These are phyloP conservation scores for Apoda limacodes DNA, from an alignment of 2,888 invertebrate species.

Conservation along the genomic window DNA sequence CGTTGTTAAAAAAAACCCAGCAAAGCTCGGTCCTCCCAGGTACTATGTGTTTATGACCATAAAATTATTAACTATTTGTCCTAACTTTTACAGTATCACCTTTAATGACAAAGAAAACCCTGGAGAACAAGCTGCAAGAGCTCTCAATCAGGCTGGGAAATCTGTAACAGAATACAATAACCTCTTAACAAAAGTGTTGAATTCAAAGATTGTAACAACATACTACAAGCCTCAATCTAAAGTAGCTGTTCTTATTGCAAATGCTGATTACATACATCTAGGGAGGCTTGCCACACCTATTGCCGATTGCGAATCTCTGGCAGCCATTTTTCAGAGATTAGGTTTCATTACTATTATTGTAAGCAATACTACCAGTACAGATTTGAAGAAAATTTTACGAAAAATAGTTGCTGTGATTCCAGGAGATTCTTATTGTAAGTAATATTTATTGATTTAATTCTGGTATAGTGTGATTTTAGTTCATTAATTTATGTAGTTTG, in stretches of 20 bases:
- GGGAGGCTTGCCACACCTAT: slow-evolving; percentile 51
- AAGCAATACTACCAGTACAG: slow-evolving; percentile 35
- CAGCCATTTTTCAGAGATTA: slow-evolving; percentile 35
- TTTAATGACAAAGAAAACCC: slow-evolving; percentile 34
- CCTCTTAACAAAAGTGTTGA: slow-evolving; percentile 26
- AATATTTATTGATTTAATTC: too few species aligned
- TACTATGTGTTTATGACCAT: too few species aligned
- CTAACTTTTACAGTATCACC: slow-evolving; percentile 30
- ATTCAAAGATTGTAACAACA: slow-evolving; percentile 31
- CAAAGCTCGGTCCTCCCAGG: too few species aligned
- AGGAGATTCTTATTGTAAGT: slow-evolving; percentile 58
- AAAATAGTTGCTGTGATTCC: slow-evolving; percentile 37
- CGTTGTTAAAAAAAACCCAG: too few species aligned
- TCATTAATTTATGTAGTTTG: too few species aligned
- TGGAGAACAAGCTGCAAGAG: slow-evolving; percentile 45
- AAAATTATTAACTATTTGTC: too few species aligned
- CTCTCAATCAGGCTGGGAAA: slow-evolving; percentile 40
- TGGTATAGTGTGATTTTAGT: too few species aligned
- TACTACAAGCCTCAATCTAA: slow-evolving; percentile 47
- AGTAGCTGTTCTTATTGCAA: slow-evolving; percentile 55
- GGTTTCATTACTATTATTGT: slow-evolving; percentile 48
- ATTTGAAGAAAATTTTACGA: slow-evolving; percentile 33
- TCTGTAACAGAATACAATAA: slow-evolving; percentile 32
- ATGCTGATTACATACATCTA: slow-evolving; percentile 47
- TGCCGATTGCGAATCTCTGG: slow-evolving; percentile 49